phyloP scores from a whole-genome alignment of 2,797 vertebrate species.

The Macrochelys suwanniensis region DNA sequence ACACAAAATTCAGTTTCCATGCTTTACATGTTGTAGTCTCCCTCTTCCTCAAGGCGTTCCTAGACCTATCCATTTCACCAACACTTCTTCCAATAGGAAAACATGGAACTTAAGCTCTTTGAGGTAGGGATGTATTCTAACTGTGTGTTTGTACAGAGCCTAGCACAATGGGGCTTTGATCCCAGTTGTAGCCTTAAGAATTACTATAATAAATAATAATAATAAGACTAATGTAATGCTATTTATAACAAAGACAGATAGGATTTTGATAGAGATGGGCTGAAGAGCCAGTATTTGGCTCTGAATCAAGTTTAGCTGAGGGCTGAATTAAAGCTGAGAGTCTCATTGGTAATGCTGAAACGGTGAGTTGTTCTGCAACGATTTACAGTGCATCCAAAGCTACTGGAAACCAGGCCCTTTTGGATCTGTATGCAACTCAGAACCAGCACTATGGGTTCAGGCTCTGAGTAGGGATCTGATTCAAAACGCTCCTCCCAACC shows the following conservation, averaged over 20 bases:
- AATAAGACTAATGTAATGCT: not conserved
- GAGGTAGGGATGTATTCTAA: not conserved
- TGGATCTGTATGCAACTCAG: conserved; percentile 22
- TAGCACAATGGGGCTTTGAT: not conserved
- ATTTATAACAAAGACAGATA: not conserved
- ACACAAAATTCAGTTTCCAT: not conserved
- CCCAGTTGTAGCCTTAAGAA: not conserved
- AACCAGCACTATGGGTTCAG: not conserved
- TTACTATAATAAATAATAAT: not conserved
- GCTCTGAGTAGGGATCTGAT: not conserved
- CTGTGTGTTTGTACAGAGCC: not conserved
- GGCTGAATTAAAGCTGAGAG: not conserved
- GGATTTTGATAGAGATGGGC: not conserved
- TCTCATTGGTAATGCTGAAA: not conserved
- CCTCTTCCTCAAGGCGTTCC: not conserved
- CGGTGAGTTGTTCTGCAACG: not conserved
- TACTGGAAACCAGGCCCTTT: not conserved
- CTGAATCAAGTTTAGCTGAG: not conserved
- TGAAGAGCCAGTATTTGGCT: not conserved
- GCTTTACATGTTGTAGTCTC: not conserved
- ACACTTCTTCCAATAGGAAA: not conserved
- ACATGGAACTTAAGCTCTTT: not conserved
- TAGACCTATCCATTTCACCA: not conserved
- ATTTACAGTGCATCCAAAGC: not conserved
- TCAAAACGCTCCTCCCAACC: not conserved